Base-by-base conservation (phyloP, 2,113 vertebrate genomes). In the Calidris pygmaea region DNA sequence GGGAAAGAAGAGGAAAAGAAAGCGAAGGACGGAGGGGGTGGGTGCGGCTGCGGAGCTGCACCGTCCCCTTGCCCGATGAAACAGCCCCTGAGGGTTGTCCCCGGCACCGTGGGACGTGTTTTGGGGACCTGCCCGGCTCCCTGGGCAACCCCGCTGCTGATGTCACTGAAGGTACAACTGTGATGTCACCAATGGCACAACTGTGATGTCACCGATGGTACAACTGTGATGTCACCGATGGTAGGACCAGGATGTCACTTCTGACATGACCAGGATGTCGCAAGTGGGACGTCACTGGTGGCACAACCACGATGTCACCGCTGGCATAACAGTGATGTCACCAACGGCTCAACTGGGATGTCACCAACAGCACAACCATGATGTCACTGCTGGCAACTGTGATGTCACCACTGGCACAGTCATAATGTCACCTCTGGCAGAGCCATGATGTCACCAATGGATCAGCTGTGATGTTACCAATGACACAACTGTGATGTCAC, bases 271-370 rank as follows among this genome's bases (percentile, higher is more conserved):
- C 9, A 7, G 2, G 63, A 45, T 8, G 14, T 34, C 12, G 3
- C 14, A 50, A 30, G 14, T 3, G 3, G 58, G 29, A 12, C 8
- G 14, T 35, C 58, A 15, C 22, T 12, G 22, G 13, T 17, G 65
- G 21, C 30, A 8, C 21, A 35, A 20, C 23, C 12, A 8, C 8
- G 58, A 60, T 24, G n/a, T 35, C 58, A 23, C 9, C 7, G 21
- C 20, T 16, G 65, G 9, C 30, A 6, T 14, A 35, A 19, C 23
- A 0, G 2, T 2, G 43, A 34, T 24, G 21, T 34, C 45, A 19
- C 21, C 8, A 2, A 3, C 4, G 19, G 9, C 9, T 3, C 8
- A 12, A 24, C 22, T 7, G 7, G 1, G 68, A 72, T 8, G 26
- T 52, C 45, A 45, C 18, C 45, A 9, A 8, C 4, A 8, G 45